Conservation (phyloP, 2,113 vertebrate species). For the Athene cunicularia region DNA sequence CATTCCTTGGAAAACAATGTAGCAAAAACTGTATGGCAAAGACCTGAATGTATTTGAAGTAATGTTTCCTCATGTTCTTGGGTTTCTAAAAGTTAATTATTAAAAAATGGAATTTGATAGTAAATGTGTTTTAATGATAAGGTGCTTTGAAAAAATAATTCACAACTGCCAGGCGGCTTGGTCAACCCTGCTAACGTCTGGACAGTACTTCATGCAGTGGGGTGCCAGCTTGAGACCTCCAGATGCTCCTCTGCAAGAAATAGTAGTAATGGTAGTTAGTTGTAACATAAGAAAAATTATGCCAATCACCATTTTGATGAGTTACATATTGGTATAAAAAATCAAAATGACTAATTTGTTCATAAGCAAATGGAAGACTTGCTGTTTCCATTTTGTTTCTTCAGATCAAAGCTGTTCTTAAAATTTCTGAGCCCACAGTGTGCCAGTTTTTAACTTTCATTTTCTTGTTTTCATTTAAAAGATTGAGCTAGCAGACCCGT, state of each 20-base stretch:
- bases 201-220: background rate
- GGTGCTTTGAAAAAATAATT: background rate
- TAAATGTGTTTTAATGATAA: background rate
- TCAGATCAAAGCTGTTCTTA: background rate
- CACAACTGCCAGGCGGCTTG: background rate
- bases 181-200: background rate
- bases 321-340: background rate
- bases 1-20: background rate
- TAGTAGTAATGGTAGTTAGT: background rate
- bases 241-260: background rate
- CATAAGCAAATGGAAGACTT: background rate
- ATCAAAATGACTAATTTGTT: background rate
- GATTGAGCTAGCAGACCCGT: background rate
- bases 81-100: background rate
- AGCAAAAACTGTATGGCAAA: background rate
- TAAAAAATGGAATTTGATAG: background rate
- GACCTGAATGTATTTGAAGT: background rate
- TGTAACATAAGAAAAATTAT: background rate
- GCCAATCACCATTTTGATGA: background rate
- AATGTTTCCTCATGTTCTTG: background rate
- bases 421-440: background rate
- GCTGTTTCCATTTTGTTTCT: background rate
- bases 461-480: background rate
- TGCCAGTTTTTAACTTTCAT: background rate
- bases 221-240: background rate